phyloP scores from a whole-genome alignment of 2,113 vertebrate species.

The Heterocephalus glaber region DNA sequence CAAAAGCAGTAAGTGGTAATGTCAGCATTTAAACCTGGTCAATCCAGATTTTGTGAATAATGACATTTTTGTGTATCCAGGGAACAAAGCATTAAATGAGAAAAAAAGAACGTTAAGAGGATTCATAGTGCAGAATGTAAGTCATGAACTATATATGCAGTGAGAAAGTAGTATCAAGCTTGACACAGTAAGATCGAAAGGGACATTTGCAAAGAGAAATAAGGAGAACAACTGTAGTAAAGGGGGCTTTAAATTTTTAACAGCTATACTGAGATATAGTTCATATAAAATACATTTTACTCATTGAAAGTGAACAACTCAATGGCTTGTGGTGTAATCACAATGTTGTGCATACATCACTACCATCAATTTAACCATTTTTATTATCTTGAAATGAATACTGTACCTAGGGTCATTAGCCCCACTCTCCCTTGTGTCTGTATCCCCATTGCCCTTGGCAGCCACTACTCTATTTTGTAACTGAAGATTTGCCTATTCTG shows the following conservation, averaged over 20 bases:
- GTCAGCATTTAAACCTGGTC: not conserved
- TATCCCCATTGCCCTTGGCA: too few species aligned
- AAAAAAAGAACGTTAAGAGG: not conserved
- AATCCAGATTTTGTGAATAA: not conserved
- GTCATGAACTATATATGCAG: not conserved
- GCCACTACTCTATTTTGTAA: not conserved
- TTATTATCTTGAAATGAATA: not conserved
- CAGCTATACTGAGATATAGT: not conserved
- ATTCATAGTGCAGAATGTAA: not conserved
- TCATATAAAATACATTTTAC: not conserved
- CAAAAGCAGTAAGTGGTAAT: not conserved
- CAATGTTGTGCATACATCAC: not conserved
- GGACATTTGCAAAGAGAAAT: not conserved
- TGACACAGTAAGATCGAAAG: not conserved
- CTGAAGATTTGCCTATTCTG: not conserved
- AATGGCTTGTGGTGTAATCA: not conserved
- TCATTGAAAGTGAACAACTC: not conserved
- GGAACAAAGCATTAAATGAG: slow-evolving; percentile 7
- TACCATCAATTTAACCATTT: not conserved
- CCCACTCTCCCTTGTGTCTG: not conserved
- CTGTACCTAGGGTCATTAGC: not conserved
- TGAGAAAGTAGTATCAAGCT: not conserved
- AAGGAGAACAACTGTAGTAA: not conserved
- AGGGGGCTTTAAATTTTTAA: not conserved
- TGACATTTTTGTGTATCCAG: not conserved